Evolutionary conservation across 2,113 vertebrate genomes (phyloP).

Genomic region (Chaetura pelagica): DNA sequence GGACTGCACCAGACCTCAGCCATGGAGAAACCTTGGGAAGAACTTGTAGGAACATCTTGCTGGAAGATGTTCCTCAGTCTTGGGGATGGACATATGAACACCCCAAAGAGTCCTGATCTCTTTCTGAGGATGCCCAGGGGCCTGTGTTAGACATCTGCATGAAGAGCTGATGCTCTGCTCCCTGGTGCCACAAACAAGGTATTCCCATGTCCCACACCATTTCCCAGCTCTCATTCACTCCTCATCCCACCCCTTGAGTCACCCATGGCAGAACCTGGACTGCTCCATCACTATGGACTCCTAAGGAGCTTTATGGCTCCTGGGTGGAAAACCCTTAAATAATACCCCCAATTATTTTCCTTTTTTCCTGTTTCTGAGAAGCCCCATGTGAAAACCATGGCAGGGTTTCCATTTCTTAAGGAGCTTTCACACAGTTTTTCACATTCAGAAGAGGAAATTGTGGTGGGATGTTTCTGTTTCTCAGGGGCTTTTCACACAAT

Average conservation of each 20-base stretch:
- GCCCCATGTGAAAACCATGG: background rate
- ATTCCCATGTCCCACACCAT: background rate
- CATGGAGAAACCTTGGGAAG: background rate
- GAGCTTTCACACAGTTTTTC: background rate
- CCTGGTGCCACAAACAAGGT: background rate
- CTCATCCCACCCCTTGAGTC: background rate
- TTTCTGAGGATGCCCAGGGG: background rate
- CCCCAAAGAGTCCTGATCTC: background rate
- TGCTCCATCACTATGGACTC: background rate
- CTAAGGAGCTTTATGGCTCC: background rate
- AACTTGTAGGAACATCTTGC: background rate
- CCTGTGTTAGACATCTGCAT: background rate
- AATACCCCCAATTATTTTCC: background rate
- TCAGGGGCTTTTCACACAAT: background rate
- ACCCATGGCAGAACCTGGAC: background rate
- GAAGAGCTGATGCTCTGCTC: background rate
- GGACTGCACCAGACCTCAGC: background rate
- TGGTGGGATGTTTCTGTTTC: background rate
- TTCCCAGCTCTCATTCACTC: background rate
- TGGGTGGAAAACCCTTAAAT: background rate
- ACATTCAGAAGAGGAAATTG: background rate
- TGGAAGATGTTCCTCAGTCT: background rate
- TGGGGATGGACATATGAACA: background rate
- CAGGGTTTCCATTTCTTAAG: background rate
- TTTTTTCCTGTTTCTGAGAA: background rate